phyloP scores from a whole-genome alignment of 2,797 vertebrate genomes.

The Falco concolor region DNA sequence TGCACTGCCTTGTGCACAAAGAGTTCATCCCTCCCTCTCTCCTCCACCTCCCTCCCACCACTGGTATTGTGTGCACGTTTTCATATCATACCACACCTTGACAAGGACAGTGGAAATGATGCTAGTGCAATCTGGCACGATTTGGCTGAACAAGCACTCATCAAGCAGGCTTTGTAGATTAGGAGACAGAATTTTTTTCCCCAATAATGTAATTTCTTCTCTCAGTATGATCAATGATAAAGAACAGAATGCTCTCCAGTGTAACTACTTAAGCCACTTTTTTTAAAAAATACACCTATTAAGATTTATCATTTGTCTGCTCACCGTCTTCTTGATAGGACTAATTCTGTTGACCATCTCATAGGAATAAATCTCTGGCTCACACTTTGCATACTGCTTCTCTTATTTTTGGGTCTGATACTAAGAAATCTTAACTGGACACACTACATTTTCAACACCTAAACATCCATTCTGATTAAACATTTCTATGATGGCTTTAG shows the following conservation, averaged over 20 bases:
- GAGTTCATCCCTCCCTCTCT: not conserved
- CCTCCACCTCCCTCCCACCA: no score
- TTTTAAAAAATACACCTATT: not conserved
- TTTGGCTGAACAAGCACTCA: not conserved
- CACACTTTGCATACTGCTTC: not conserved
- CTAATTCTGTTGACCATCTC: not conserved
- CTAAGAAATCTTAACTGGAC: not conserved
- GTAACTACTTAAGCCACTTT: not conserved
- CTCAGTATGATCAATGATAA: not conserved
- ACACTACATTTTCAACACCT: not conserved
- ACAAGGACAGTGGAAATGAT: not conserved
- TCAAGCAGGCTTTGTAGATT: not conserved
- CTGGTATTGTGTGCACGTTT: rapidly evolving
- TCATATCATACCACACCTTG: not conserved
- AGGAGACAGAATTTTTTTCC: not conserved
- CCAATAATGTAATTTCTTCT: not conserved
- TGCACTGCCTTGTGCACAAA: not conserved
- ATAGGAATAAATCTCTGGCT: not conserved
- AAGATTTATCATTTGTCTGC: not conserved
- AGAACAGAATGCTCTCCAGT: not conserved
- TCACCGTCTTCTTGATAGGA: not conserved
- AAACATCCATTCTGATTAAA: not conserved
- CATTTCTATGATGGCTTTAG: not conserved
- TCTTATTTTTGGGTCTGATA: not conserved
- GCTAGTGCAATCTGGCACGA: not conserved